Base-by-base conservation (phyloP, 2,113 vertebrate genomes). In the Gambusia affinis region DNA sequence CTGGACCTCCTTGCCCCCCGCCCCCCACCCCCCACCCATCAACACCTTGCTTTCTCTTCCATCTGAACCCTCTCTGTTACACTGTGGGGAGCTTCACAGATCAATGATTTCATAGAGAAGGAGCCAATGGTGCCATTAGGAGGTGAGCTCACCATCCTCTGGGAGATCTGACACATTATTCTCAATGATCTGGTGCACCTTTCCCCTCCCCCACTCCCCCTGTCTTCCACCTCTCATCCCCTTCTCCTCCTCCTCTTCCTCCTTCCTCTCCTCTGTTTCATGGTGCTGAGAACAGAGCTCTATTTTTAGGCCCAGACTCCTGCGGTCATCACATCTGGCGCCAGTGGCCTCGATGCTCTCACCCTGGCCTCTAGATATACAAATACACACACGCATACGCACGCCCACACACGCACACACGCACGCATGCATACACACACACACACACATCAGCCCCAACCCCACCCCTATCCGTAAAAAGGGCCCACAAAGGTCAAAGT, bases 261-360 rank as follows among this genome's bases (percentile, higher is more conserved):
- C 33, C 67, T 73, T 83, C 77, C 60, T 76, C 84, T 81, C 88
- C 73, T 84, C 76, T 85, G 77, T 92, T 92, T 92, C 84, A 89
- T 75, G 87, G 73, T 90, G 92, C 86, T 91, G 92, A 94, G 88
- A 93, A 92, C 94, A 93, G 87, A 91, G 79, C 89, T 89, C 92
- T 95, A 95, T 94, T 93, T 95, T 94, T 95, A 94, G 93, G 82
- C 39, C 84, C 88, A 91, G 90, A 91, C 90, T 93, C 89, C 91
- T 93, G 94, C 87, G 92, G 94, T 95, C 91, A 81, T 95, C 92
- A 95, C 94, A 94, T 94, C 93, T 95, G 94, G 93, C 91, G 93
- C 94, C 93, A 92, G 92, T 88, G 87, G 91, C 91, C 90, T 87
- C 72, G 54, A 84, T 89, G 85, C 88, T 88, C 88, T 92, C 89